Percentiles rank a stretch among this genome's conserved stretches.
Conservation (phyloP, 2,888 invertebrate species). For the Drosophila conformis region DNA sequence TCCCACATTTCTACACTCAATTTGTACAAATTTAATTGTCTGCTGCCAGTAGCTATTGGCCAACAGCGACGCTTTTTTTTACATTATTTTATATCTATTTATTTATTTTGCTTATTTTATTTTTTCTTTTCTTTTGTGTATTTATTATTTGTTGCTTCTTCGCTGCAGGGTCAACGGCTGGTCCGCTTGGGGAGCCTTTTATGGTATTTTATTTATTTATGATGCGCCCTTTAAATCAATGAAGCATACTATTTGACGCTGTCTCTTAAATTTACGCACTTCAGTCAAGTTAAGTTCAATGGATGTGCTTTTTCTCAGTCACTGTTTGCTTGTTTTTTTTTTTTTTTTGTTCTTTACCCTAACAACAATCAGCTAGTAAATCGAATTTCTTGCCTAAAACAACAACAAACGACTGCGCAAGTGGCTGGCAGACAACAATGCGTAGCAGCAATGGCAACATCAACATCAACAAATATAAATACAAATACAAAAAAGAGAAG, state of each 20-base stretch:
- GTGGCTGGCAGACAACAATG: conserved; percentile 53
- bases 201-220: conserved; percentile 77
- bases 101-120: conserved; percentile 49
- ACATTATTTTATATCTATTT: conserved; percentile 61
- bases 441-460: conserved; percentile 47
- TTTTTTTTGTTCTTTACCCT: conserved; percentile 45
- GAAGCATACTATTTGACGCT: conserved; percentile 69
- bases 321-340: conserved; percentile 6
- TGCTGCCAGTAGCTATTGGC: conserved; percentile 55
- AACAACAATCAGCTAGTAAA: conserved; percentile 79
- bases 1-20: conserved; percentile 77
- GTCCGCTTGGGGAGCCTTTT: conserved; percentile 55
- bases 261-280: conserved; percentile 75
- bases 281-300: conserved; percentile 36
- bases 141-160: conserved; percentile 64
- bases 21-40: conserved; percentile 80
- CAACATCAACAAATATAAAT: conserved; percentile 67
- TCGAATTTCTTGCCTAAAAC: conserved; percentile 79
- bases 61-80: conserved; percentile 28
- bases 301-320: conserved; percentile 11
- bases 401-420: conserved; percentile 54
- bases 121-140: conserved; percentile 25
- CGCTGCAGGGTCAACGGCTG: conserved; percentile 58
- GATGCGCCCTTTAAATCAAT: conserved; percentile 76
- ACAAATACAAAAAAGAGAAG: conserved; percentile 52